Conservation (phyloP, 2,888 invertebrate species). For the Arge pagana region DNA sequence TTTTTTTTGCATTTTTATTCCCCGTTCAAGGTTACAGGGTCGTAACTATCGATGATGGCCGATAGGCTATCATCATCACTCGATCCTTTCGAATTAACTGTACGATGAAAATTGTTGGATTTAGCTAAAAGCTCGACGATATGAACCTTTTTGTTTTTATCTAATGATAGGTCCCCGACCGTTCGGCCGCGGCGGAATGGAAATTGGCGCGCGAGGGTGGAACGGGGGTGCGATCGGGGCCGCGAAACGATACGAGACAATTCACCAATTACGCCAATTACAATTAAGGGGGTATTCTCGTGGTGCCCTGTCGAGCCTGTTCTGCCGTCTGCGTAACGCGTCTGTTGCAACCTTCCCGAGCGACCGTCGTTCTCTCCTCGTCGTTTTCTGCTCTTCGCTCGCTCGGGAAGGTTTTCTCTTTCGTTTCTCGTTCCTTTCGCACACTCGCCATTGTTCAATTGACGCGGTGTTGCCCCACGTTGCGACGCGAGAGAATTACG, state of each 20-base stretch:
- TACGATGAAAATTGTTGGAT: too few species aligned
- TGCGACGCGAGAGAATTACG: conserved; percentile 23
- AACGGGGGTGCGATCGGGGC: conserved; percentile 15
- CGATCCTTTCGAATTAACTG: too few species aligned
- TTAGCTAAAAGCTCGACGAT: too few species aligned
- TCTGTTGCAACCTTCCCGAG: too few species aligned
- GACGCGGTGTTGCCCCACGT: conserved; percentile 22
- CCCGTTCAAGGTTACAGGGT: too few species aligned
- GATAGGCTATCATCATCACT: too few species aligned
- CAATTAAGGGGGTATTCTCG: conserved; percentile 30
- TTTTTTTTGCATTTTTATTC: too few species aligned
- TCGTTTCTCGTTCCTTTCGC: conserved; percentile 6
- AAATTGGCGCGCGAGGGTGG: conserved; percentile 12
- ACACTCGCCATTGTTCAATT: conserved; percentile 32
- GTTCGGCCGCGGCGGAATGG: too few species aligned
- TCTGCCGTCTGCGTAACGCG: conserved; percentile 21
- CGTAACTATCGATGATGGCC: too few species aligned
- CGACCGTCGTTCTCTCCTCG: conserved; percentile 14
- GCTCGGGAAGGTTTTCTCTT: not conserved
- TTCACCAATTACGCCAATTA: conserved; percentile 32
- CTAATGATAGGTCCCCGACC: too few species aligned
- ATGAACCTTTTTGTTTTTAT: too few species aligned
- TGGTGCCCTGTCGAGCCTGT: conserved; percentile 6
- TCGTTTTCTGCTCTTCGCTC: not conserved
- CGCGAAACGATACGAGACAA: conserved; percentile 21